Evolutionary conservation across 1,140 invertebrate genomes (phyloP).

Genomic region (Bombus huntii): DNA sequence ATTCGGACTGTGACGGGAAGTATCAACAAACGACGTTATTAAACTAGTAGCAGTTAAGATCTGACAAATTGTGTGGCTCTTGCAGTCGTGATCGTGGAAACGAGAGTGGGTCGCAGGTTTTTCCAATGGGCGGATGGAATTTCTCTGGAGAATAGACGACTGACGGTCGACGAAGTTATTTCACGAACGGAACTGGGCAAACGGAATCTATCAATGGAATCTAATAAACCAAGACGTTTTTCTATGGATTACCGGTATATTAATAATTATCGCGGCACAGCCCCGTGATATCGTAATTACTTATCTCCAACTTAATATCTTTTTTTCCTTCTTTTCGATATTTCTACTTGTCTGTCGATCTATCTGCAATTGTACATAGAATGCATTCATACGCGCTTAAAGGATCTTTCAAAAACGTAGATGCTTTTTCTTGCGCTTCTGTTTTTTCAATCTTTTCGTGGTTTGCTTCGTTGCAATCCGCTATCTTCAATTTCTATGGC

Average conservation of each 20-base stretch:
- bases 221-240: neutral
- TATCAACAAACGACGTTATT: neutral
- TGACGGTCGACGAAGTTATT: neutral
- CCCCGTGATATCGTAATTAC: neutral
- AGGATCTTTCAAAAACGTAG: too few species aligned
- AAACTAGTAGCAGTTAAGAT: neutral
- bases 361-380: too few species aligned
- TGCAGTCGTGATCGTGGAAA: neutral
- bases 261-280: neutral
- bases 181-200: neutral
- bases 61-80: slow-evolving; percentile 7
- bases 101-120: neutral
- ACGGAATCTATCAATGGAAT: neutral
- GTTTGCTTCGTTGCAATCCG: neutral
- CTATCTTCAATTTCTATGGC: neutral
- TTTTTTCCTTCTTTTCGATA: too few species aligned
- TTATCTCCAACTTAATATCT: too few species aligned
- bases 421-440: neutral
- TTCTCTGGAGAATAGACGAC: too few species aligned
- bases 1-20: neutral
- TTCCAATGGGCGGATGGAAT: neutral
- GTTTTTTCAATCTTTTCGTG: neutral
- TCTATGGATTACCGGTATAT: slow-evolving; percentile 2
- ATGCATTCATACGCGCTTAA: too few species aligned
- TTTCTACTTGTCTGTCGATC: too few species aligned